Base-by-base conservation (phyloP, 2,797 vertebrate genomes). In the Channa striata region DNA sequence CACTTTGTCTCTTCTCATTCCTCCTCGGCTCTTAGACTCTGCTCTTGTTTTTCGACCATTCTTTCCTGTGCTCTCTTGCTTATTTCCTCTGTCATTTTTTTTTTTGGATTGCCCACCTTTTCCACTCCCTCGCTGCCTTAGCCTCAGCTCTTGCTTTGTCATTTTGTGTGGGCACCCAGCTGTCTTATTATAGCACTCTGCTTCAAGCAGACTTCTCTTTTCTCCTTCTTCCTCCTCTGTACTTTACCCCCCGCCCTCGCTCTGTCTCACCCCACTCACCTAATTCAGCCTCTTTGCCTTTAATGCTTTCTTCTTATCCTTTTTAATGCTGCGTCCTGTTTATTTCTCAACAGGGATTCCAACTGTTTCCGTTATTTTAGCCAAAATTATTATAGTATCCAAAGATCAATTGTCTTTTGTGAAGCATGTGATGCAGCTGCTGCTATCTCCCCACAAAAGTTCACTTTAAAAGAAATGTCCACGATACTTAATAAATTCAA, bases 141-240 rank as follows among this genome's bases (percentile, higher is more conserved):
- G 67, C 77, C 70, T 62, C 37, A 36, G 42, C 68, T 76, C 71
- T 48, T 63, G 62, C 82, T 80, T 81, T 77, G 73, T 85, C 79
- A 77, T 79, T 72, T 78, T 75, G 64, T 86, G 87, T 85, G 83
- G 80, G 78, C 77, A 80, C 63, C 72, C 71, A 79, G 82, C 81
- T 83, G 86, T 86, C 89, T 90, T 89, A 91, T 91, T 91, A 91
- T 78, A 86, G 88, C 74, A 67, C 74, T 72, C 39, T 13, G 72
- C 68, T 77, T 72, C 8, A 17, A 83, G 49, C 57, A 69, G 65
- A 72, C 66, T 72, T 72, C 53, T 77, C 25, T 30, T 53, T 58
- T 73, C 57, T 49, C 59, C 64, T 78, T 72, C 51, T 77, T 77
- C 39, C 43, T 69, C 21, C n/a, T 42, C 34, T 40, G 20, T 57